Conservation (phyloP, 1,140 invertebrate species). For the Bombus turneri region DNA sequence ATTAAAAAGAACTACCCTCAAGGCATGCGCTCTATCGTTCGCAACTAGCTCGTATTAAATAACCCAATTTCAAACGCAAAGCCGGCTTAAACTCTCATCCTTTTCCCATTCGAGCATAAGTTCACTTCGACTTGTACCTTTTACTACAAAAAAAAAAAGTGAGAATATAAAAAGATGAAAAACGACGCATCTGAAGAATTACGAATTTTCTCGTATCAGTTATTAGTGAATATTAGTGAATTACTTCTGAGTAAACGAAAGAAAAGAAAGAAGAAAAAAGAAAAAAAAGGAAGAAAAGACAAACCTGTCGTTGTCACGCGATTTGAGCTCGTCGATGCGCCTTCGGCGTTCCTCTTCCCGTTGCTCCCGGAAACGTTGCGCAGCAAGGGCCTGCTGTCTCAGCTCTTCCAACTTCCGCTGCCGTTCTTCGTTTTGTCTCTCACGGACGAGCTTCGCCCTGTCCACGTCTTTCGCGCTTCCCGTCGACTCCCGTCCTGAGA, state of each 20-base stretch:
- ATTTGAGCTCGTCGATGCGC: slow-evolving; percentile 90
- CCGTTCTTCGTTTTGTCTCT: slow-evolving; percentile 93
- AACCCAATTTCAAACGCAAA: slow-evolving; percentile 26
- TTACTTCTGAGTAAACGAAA: background rate
- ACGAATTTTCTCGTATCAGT: background rate
- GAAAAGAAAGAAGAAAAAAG: background rate
- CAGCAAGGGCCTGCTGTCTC: slow-evolving; percentile 91
- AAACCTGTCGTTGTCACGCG: slow-evolving; percentile 88
- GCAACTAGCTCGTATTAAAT: background rate
- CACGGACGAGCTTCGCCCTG: slow-evolving; percentile 85
- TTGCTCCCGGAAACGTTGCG: slow-evolving; percentile 93
- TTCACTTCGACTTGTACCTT: background rate
- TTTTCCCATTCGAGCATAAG: background rate
- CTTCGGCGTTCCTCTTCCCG: slow-evolving; percentile 91
- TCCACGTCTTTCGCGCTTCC: slow-evolving; percentile 79
- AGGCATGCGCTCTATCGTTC: background rate
- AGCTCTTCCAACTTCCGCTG: slow-evolving; percentile 93
- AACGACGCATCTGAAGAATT: background rate
- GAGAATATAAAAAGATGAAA: background rate
- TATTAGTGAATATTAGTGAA: no score
- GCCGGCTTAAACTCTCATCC: background rate
- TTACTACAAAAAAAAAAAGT: background rate
- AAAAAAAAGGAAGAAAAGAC: background rate
- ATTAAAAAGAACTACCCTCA: background rate
- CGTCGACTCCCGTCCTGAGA: slow-evolving; percentile 78